phyloP scores from a whole-genome alignment of 2,888 invertebrate genomes.

The Lasius fuliginosus region DNA sequence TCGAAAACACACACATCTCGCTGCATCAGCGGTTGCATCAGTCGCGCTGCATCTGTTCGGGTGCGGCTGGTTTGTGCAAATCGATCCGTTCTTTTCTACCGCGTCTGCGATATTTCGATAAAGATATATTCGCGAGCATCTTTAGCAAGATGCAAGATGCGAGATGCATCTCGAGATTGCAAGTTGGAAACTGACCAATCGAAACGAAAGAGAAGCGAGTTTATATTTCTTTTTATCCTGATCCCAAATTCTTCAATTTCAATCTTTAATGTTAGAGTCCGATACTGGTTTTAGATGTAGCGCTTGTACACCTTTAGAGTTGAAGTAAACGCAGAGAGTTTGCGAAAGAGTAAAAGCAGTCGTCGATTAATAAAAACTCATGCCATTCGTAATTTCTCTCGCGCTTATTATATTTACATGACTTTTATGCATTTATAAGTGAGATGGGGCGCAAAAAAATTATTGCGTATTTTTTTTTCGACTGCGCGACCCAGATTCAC shows the following conservation, averaged over 20 bases:
- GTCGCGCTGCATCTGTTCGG: slow-evolving; percentile 39
- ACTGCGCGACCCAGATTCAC: not conserved
- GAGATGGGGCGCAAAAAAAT: not conserved
- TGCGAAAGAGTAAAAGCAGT: not conserved
- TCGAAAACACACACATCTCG: slow-evolving; percentile 65
- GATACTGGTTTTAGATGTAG: not conserved
- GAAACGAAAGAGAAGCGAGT: not conserved
- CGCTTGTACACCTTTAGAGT: not conserved
- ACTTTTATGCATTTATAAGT: not conserved
- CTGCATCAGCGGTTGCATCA: slow-evolving; percentile 47
- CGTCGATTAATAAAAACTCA: not conserved
- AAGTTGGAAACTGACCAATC: not conserved
- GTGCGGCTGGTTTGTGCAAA: slow-evolving; percentile 50
- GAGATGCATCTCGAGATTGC: not conserved
- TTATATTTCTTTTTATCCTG: not conserved
- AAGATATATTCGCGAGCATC: not conserved
- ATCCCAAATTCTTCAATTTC: not conserved
- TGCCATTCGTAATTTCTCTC: not conserved
- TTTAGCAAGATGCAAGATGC: too few species aligned
- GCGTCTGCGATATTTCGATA: not conserved
- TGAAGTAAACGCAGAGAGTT: not conserved
- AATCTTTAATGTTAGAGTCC: not conserved
- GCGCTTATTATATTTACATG: not conserved
- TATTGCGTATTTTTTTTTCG: not conserved
- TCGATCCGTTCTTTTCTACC: slow-evolving; percentile 22